These are phyloP conservation scores for Hypomesus transpacificus DNA, from an alignment of 2,113 vertebrate genomes.

Conservation along the genomic window DNA sequence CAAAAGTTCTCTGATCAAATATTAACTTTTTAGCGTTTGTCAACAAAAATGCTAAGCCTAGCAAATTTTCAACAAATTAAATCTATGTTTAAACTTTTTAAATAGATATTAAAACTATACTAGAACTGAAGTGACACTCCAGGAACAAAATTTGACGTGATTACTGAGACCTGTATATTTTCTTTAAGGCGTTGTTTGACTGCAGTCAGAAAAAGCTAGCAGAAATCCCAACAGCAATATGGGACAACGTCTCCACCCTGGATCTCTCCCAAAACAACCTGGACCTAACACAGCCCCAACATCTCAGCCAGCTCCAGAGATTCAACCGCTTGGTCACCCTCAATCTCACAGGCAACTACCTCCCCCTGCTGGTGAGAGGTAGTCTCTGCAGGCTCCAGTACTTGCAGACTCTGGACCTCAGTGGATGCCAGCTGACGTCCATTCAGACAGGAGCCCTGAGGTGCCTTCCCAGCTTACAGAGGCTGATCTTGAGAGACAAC, in stretches of 20 bases:
- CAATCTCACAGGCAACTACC: conserved; percentile 68
- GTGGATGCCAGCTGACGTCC: conserved; percentile 54
- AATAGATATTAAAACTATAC: no score
- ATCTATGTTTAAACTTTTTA: no score
- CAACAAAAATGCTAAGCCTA: no score
- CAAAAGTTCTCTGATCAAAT: conserved; percentile 40
- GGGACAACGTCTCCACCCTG: conserved; percentile 52
- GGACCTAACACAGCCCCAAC: conserved; percentile 62
- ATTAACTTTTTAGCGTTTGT: conserved; percentile 1
- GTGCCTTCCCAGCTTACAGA: conserved; percentile 58
- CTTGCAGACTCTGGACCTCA: conserved; percentile 62
- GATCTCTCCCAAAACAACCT: conserved; percentile 55
- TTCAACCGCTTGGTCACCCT: conserved; percentile 52
- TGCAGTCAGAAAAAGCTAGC: conserved; percentile 58
- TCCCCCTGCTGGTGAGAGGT: conserved; percentile 64
- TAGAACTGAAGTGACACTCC: not conserved
- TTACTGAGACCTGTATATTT: not conserved
- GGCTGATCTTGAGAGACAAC: conserved; percentile 56
- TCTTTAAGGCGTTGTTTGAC: conserved; percentile 34
- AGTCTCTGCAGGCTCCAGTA: conserved; percentile 54
- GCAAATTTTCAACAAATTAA: no score
- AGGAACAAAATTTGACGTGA: not conserved
- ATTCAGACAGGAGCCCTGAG: conserved; percentile 47
- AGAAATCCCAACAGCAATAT: conserved; percentile 36
- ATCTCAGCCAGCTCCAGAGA: conserved; percentile 47